A percentile compares a stretch with the other conserved stretches of the same genome.
phyloP scores from a whole-genome alignment of 2,888 invertebrate species.

The Tholera decimalis region DNA sequence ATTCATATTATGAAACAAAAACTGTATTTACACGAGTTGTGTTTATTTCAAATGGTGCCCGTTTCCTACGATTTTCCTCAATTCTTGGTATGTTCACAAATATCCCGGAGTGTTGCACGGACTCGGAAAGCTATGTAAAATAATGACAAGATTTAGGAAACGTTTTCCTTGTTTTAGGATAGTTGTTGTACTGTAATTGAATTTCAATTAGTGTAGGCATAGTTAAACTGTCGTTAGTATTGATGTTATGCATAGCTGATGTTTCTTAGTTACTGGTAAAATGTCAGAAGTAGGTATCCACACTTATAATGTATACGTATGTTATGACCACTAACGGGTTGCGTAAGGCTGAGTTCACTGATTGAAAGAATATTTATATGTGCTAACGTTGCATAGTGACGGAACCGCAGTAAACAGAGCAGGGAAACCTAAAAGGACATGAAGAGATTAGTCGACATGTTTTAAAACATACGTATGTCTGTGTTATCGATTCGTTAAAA shows the following conservation, averaged over 20 bases:
- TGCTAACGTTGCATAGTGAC: neutral
- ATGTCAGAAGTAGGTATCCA: neutral
- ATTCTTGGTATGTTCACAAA: slow-evolving; percentile 50
- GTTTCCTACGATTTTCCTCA: slow-evolving; percentile 52
- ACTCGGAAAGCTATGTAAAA: slow-evolving; percentile 18
- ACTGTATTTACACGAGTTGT: slow-evolving; percentile 38
- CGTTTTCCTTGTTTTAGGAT: slow-evolving; percentile 49
- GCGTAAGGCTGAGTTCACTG: slow-evolving; percentile 13
- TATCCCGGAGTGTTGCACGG: slow-evolving; percentile 22
- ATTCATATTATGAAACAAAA: slow-evolving; percentile 51
- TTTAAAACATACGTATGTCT: slow-evolving; percentile 1
- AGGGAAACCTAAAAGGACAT: neutral
- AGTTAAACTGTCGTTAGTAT: slow-evolving; percentile 5
- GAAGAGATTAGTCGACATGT: slow-evolving; percentile 6
- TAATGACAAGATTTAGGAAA: slow-evolving; percentile 30
- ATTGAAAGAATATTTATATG: slow-evolving; percentile 7
- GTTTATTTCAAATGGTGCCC: slow-evolving; percentile 36
- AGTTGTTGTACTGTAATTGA: slow-evolving; percentile 27
- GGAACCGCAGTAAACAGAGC: neutral
- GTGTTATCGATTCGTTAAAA: slow-evolving; percentile 18
- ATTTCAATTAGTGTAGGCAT: slow-evolving; percentile 12
- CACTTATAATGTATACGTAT: slow-evolving; percentile 1
- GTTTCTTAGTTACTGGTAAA: slow-evolving; percentile 3
- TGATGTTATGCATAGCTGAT: slow-evolving; percentile 11
- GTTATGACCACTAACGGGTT: slow-evolving; percentile 4